Percentiles rank a stretch among this genome's conserved stretches.
Conservation (phyloP, 2,797 vertebrate genomes). For the Remorina albescens region DNA sequence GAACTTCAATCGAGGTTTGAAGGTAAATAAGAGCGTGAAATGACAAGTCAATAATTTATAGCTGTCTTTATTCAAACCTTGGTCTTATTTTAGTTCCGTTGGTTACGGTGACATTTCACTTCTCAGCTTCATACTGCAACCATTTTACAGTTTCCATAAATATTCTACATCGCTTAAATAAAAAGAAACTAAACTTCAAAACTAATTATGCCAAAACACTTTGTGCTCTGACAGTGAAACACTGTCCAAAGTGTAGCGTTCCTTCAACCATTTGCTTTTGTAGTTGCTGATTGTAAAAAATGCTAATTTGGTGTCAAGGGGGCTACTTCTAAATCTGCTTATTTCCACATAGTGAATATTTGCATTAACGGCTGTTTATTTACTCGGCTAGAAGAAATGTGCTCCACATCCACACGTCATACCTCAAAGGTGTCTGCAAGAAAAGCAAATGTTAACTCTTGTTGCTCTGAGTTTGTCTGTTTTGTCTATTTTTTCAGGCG, state of each 20-base stretch:
- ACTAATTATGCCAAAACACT: background rate
- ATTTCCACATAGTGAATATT: no score
- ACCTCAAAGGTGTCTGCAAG: no score
- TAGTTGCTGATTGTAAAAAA: background rate
- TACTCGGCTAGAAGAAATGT: no score
- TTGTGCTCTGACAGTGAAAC: background rate
- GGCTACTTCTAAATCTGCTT: no score
- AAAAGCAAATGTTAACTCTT: no score
- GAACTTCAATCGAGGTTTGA: slow-evolving; percentile 47
- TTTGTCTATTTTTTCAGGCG: no score
- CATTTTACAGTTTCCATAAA: background rate
- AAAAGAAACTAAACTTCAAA: background rate
- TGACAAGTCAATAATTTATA: background rate
- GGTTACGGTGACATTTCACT: background rate
- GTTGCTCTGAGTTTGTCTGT: no score
- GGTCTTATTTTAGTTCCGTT: background rate
- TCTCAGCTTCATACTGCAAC: background rate
- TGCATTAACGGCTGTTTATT: no score
- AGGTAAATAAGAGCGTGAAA: slow-evolving; percentile 57
- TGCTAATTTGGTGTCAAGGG: background rate
- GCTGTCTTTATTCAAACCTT: background rate
- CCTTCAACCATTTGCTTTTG: background rate
- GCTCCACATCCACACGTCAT: no score
- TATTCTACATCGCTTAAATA: background rate
- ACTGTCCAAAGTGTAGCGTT: background rate